Base-by-base conservation (phyloP, 1,140 invertebrate species). In the Diploscapter pachys region DNA sequence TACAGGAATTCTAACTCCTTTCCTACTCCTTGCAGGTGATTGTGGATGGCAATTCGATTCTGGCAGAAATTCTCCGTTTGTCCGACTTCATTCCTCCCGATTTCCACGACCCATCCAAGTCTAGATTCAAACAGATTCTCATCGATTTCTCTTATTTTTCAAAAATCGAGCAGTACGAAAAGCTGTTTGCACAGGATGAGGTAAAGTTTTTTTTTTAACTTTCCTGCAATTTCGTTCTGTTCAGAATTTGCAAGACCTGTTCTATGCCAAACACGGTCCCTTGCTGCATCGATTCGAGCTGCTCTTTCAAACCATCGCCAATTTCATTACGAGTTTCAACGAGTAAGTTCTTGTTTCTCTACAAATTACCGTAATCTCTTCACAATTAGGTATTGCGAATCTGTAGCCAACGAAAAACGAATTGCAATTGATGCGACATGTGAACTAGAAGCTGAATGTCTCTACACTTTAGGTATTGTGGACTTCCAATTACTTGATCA, bases 291-390 rank as follows among this genome's bases (percentile, higher is more conserved):
- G 51, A 54, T 68, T 68, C 48, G 66, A 68, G 48, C 11, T 68
- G 53, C 66, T 68, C 5, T 68, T 68, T 2, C 66, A 68, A n/a
- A 68, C 66, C 9, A 68, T 54, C 8, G 66, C 66, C 51, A 68
- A 53, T 48, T 48, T 68, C 8, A 55, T 68, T 48, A 52, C 53
- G 53, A 31, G 51, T 8, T 54, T 68, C 66, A 31, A n/a, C 53
- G 66, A 68, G 66, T 68, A 54, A 68, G 63, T 65, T 13, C 13
- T 11, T 59, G 9, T 59, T 59, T 59, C 9, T 59, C 57, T 31
- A 31, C 31, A 31, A 31, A 31, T 31, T 31, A 31, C 31, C 31
- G 31, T 31, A 31, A 31, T 31, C 31, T 31, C 31, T 31, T 31
- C 31, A 31, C 31, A 31, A 31, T 31, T 31, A 31, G 31, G 31